Base-by-base conservation (phyloP, 1,140 invertebrate genomes). In the Carcinoscorpius rotundicauda region DNA sequence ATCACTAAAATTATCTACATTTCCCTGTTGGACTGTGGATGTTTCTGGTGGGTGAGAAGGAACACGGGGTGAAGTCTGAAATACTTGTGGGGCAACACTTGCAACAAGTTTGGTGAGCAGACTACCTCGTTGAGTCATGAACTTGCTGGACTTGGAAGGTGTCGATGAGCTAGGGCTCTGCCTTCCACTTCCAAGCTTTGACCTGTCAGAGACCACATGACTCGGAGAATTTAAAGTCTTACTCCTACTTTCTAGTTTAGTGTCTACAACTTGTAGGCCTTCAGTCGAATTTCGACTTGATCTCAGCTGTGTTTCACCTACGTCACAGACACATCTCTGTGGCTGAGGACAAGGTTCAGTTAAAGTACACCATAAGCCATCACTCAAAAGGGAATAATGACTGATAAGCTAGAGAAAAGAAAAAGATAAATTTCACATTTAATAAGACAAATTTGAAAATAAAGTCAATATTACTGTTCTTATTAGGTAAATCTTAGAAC, bases 291-390 rank as follows among this genome's bases (percentile, higher is more conserved):
- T 29, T 29, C 29, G 29, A 29, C 29, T 29, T 29, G 29, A 29
- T 29, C 29, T 29, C 29, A 29, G 29, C 29, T 29, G 29, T 29
- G 29, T 29, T 29, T 29, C 29, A 29, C 0, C 29, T 2, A 29
- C 29, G 2, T 29, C 29, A 29, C 29, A 29, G 29, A 29, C 29
- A 29, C 29, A 29, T 29, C 29, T 29, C 29, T 29, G 29, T 29
- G 29, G 29, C 2, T 29, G 29, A 2, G 29, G 29, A 29, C 72
- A 73, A n/a, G 71, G 67, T 50, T 74, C 72, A 60, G 65, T 64
- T n/a, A 74, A 61, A 51, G 67, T 61, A 67, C 73, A 74, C 72
- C 72, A 74, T 3, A 74, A 56, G 10, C 73, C 73, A 69, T 72
- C 71, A 56, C 66, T 67, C 56, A 74, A 73, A 11, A 74, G 59